Conservation (phyloP, 2,888 invertebrate genomes). For the Stenoptilia bipunctidactyla region DNA sequence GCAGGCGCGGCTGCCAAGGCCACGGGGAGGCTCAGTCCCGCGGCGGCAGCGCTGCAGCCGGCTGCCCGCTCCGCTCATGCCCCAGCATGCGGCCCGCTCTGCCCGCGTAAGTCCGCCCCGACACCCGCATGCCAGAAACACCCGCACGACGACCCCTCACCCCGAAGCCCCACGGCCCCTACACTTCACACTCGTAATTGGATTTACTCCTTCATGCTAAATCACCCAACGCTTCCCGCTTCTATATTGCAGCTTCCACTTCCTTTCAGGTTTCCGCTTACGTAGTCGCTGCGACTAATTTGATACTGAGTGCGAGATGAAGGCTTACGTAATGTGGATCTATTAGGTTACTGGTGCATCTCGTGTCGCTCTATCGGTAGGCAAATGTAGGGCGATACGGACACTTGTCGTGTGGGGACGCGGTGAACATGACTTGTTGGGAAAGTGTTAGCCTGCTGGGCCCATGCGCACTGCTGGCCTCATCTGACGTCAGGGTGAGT, state of each 20-base stretch:
- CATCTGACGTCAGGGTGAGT: slow-evolving; percentile 65
- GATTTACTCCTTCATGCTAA: slow-evolving; percentile 62
- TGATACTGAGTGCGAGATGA: slow-evolving; percentile 23
- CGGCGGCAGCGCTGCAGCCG: slow-evolving; percentile 54
- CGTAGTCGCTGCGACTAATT: slow-evolving; percentile 30
- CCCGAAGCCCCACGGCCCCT: slow-evolving; percentile 62
- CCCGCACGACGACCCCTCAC: slow-evolving; percentile 54
- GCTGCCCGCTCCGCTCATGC: slow-evolving; percentile 29
- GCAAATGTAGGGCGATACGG: slow-evolving; percentile 21
- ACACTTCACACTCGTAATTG: slow-evolving; percentile 68
- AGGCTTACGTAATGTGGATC: slow-evolving; percentile 50
- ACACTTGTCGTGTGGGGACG: slow-evolving; percentile 22
- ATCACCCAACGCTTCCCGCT: slow-evolving; percentile 63
- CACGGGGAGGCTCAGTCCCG: slow-evolving; percentile 60
- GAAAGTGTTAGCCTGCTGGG: slow-evolving; percentile 66
- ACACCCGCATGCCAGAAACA: slow-evolving; percentile 49
- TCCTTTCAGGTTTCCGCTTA: slow-evolving; percentile 20
- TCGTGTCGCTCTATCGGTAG: slow-evolving; percentile 35
- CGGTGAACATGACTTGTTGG: slow-evolving; percentile 65
- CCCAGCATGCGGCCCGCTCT: slow-evolving; percentile 42
- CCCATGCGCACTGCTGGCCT: slow-evolving; percentile 63
- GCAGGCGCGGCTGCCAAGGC: slow-evolving; percentile 60
- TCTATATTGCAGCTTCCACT: slow-evolving; percentile 52
- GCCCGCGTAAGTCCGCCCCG: slow-evolving; percentile 37
- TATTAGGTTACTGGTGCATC: slow-evolving; percentile 46